phyloP scores from a whole-genome alignment of 2,797 vertebrate genomes.

The Dallia pectoralis region DNA sequence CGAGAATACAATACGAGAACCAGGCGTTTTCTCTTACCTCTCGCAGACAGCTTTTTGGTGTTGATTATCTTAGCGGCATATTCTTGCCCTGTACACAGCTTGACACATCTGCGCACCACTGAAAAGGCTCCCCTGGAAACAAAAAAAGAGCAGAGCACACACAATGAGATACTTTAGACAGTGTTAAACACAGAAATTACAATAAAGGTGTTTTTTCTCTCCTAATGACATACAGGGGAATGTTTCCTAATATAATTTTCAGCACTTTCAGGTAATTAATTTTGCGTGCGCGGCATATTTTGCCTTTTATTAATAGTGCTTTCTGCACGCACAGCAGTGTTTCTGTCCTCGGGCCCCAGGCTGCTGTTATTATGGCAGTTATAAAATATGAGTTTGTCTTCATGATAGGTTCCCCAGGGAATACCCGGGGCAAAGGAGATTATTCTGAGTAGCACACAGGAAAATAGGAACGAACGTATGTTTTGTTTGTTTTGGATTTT shows the following conservation, averaged over 20 bases:
- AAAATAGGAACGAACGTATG: neutral
- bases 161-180: neutral
- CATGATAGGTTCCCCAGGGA: constrained; percentile 50
- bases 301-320: neutral
- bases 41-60: constrained; percentile 96
- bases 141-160: constrained; percentile 9
- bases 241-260: constrained; percentile 28
- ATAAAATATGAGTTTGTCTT: constrained; percentile 46
- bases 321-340: constrained; percentile 15
- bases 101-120: constrained; percentile 94
- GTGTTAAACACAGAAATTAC: neutral
- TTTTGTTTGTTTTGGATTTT: neutral
- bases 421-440: constrained; percentile 29
- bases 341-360: constrained; percentile 27
- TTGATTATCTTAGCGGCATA: constrained; percentile 98
- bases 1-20: neutral
- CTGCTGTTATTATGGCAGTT: constrained; percentile 30
- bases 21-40: constrained; percentile 79
- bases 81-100: constrained; percentile 95
- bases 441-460: constrained; percentile 1
- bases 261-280: constrained; percentile 6
- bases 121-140: constrained; percentile 91
- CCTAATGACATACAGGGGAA: neutral
- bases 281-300: too few relatives aligned
- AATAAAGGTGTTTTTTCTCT: neutral